Evolutionary conservation across 2,888 invertebrate genomes (phyloP).

Genomic region (Leptopilina drosophilae): DNA sequence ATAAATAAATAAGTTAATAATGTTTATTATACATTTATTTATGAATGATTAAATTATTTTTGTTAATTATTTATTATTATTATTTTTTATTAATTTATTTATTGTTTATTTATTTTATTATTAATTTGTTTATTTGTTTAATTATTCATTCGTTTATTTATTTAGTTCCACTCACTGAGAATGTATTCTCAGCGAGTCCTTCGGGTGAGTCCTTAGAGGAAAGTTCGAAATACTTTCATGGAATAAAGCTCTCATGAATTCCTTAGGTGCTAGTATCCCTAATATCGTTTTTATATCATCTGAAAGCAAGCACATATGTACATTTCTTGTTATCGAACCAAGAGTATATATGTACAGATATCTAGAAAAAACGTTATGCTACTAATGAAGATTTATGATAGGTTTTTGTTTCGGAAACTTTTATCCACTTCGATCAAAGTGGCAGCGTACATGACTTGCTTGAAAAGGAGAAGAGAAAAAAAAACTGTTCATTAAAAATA

Average conservation of each 20-base stretch:
- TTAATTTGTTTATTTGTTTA: no score
- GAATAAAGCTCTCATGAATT: constrained; percentile 20
- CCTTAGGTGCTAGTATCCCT: neutral
- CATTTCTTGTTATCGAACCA: neutral
- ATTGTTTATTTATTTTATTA: no score
- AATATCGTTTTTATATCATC: neutral
- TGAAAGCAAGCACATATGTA: neutral
- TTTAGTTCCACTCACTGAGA: neutral
- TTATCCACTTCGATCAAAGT: neutral
- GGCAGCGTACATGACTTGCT: no score
- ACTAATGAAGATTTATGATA: constrained; percentile 23
- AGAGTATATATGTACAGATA: no score
- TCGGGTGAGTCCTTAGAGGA: neutral
- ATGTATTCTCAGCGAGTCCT: neutral
- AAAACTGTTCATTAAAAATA: no score
- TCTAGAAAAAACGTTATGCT: neutral
- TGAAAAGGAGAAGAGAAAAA: no score
- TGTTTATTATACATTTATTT: no score
- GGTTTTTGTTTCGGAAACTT: constrained; percentile 6
- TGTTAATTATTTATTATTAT: no score
- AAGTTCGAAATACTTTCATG: constrained; percentile 2
- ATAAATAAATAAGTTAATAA: no score
- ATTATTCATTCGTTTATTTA: neutral
- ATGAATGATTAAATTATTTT: no score
- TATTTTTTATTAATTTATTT: no score